Evolutionary conservation across 1,140 invertebrate species (phyloP).

Genomic region (Dolichoris vasculosae): DNA sequence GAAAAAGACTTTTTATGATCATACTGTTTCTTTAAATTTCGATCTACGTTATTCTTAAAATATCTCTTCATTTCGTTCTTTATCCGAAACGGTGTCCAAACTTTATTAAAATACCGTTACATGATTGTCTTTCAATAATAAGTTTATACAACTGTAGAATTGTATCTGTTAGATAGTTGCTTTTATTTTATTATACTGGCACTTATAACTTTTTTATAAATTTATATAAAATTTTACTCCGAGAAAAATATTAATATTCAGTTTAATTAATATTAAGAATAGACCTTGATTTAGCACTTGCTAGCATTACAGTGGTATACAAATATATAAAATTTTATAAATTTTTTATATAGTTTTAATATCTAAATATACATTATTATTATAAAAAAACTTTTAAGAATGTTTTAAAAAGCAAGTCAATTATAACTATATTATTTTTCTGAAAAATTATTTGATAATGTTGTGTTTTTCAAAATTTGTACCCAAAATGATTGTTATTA

Average conservation of each 20-base stretch:
- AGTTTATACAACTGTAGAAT: background rate
- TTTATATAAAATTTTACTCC: background rate
- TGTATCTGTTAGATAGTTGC: background rate
- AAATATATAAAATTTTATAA: too few species aligned
- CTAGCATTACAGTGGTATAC: background rate
- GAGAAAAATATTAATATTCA: constrained; percentile 1
- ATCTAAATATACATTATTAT: too few species aligned
- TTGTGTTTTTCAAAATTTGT: too few species aligned
- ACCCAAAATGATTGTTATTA: too few species aligned
- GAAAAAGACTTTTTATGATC: background rate
- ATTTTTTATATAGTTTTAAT: too few species aligned
- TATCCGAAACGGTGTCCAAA: background rate
- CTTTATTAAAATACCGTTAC: background rate
- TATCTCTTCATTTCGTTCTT: too few species aligned
- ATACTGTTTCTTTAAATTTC: background rate
- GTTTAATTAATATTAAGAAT: background rate
- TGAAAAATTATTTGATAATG: too few species aligned
- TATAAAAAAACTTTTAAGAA: too few species aligned
- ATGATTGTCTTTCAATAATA: background rate
- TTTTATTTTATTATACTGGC: background rate
- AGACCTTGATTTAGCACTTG: background rate
- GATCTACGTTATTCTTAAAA: too few species aligned
- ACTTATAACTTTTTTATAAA: background rate
- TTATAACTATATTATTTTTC: too few species aligned
- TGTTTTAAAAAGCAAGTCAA: too few species aligned